Percentiles rank a stretch among this genome's conserved stretches.
Evolutionary conservation across 1,140 invertebrate genomes (phyloP).

Genomic region (Rhyacophila brunnea): DNA sequence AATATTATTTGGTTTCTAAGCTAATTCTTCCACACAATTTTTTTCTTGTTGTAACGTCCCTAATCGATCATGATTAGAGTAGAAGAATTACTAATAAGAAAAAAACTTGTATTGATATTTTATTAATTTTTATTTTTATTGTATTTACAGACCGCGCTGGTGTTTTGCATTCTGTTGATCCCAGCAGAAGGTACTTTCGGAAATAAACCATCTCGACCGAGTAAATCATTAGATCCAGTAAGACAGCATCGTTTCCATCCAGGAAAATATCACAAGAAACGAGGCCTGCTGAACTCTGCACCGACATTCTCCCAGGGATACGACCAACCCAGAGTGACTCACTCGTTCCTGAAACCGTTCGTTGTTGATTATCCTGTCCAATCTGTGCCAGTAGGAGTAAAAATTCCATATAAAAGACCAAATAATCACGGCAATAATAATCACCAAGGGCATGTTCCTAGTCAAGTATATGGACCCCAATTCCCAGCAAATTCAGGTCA

Average conservation of each 20-base stretch:
- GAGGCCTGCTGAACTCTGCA: conserved; percentile 44
- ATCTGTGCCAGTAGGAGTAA: conserved; percentile 46
- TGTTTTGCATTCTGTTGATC: conserved; percentile 39
- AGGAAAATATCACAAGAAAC: conserved; percentile 42
- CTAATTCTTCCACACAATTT: too few species aligned
- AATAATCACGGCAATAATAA: not conserved
- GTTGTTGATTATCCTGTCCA: conserved; percentile 50
- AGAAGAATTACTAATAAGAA: too few species aligned
- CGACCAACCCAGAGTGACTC: conserved; percentile 48
- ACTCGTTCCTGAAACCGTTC: conserved; percentile 50
- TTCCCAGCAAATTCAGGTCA: conserved; percentile 39
- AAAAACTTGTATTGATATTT: too few species aligned
- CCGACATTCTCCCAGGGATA: conserved; percentile 51
- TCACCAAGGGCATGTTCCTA: conserved; percentile 45
- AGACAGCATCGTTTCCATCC: not conserved
- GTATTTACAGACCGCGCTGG: conserved; percentile 45
- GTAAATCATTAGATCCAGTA: not conserved
- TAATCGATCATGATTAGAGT: too few species aligned
- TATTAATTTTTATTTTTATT: too few species aligned
- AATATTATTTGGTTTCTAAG: too few species aligned
- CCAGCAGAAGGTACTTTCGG: conserved; percentile 35
- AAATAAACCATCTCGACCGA: conserved; percentile 1
- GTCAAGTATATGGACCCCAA: conserved; percentile 45
- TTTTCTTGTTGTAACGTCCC: too few species aligned
- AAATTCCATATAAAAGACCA: conserved; percentile 46